phyloP scores from a whole-genome alignment of 2,888 invertebrate species.

The Ophioninae sp. region DNA sequence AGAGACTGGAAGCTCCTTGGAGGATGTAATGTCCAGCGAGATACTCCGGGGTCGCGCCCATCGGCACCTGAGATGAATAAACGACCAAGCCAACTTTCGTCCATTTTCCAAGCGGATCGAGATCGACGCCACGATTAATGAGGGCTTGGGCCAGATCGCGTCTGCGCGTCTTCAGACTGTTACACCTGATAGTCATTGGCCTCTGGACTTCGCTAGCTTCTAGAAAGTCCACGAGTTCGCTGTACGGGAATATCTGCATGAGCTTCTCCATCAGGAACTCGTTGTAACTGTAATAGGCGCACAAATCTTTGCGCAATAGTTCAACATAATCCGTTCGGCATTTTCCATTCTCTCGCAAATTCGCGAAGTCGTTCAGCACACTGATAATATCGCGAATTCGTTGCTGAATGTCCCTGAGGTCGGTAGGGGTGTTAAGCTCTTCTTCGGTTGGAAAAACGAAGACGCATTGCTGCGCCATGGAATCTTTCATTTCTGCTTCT shows the following conservation, averaged over 20 bases:
- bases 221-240: constrained; percentile 94
- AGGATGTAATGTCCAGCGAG: constrained; percentile 98
- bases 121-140: constrained; percentile 97
- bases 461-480: constrained; percentile 88
- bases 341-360: constrained; percentile 85
- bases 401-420: constrained; percentile 92
- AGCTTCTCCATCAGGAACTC: constrained; percentile 96
- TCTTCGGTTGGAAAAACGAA: constrained; percentile 91
- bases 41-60: constrained; percentile 99
- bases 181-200: constrained; percentile 97
- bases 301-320: constrained; percentile 91
- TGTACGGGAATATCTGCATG: constrained; percentile 93
- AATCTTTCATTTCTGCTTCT: constrained; percentile 91
- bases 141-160: constrained; percentile 96
- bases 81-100: constrained; percentile 98
- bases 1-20: constrained; percentile 97
- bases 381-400: constrained; percentile 93
- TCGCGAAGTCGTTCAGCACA: constrained; percentile 91
- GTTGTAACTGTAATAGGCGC: constrained; percentile 98
- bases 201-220: constrained; percentile 98
- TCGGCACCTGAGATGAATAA: constrained; percentile 96
- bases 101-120: constrained; percentile 99
- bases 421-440: constrained; percentile 86
- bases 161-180: constrained; percentile 95
- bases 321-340: constrained; percentile 91